phyloP scores from a whole-genome alignment of 2,888 invertebrate species.

The Acrocyrtus sp. region DNA sequence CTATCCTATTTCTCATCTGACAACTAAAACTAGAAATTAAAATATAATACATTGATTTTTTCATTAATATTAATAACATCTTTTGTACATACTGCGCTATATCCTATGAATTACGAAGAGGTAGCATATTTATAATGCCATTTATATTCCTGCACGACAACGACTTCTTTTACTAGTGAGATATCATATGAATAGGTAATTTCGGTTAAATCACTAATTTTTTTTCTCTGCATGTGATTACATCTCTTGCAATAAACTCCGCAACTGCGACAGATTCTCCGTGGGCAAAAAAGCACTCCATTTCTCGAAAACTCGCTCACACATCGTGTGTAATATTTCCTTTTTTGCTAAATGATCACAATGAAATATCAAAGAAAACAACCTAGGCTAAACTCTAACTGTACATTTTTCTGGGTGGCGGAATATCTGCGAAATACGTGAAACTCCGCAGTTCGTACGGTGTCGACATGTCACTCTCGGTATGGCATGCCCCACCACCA shows the following conservation, averaged over 20 bases:
- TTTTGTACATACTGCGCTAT: conserved; percentile 43
- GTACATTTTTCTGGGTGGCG: background rate
- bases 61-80: conserved; percentile 5
- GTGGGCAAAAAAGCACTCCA: too few species aligned
- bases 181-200: too few species aligned
- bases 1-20: background rate
- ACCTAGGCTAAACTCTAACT: background rate
- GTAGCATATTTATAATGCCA: too few species aligned
- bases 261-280: conserved; percentile 4
- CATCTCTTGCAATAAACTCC: background rate
- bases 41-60: conserved; percentile 16
- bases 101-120: too few species aligned
- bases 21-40: background rate
- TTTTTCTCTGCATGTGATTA: background rate
- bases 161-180: too few species aligned
- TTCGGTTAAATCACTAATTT: background rate
- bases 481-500: conserved; percentile 9
- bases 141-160: background rate
- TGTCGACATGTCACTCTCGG: conserved; percentile 69
- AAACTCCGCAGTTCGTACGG: conserved; percentile 88
- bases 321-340: background rate
- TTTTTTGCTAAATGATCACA: background rate
- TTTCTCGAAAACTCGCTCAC: background rate
- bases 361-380: background rate
- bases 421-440: conserved; percentile 79